Percentiles rank a stretch among this genome's conserved stretches.
phyloP scores from a whole-genome alignment of 1,140 invertebrate species.

The Zelostemma sp. region DNA sequence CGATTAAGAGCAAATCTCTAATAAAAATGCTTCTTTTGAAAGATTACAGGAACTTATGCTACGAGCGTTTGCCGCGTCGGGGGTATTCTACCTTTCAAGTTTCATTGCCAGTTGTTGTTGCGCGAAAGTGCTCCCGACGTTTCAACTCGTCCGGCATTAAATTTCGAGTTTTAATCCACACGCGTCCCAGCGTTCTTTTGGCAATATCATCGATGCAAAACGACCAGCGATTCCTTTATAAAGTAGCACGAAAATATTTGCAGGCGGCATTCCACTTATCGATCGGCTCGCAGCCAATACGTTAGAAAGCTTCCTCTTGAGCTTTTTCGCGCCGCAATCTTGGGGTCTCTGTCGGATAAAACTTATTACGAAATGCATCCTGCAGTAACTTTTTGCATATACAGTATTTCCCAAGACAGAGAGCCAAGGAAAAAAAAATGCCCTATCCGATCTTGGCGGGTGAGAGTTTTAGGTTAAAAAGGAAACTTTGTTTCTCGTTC shows the following conservation, averaged over 20 bases:
- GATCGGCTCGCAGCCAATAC: slow-evolving; percentile 39
- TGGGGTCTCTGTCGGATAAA: slow-evolving; percentile 40
- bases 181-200: not conserved
- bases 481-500: slow-evolving; percentile 38
- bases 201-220: slow-evolving; percentile 18
- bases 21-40: no score
- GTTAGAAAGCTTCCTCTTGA: slow-evolving; percentile 43
- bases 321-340: slow-evolving; percentile 39
- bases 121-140: not conserved
- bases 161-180: slow-evolving; percentile 1
- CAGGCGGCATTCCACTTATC: slow-evolving; percentile 39
- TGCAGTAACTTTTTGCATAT: slow-evolving; percentile 42
- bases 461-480: slow-evolving; percentile 31
- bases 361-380: slow-evolving; percentile 50
- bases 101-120: not conserved
- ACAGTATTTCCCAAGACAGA: slow-evolving; percentile 39
- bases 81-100: not conserved
- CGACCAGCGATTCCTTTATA: slow-evolving; percentile 23
- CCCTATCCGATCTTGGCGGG: slow-evolving; percentile 18
- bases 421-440: slow-evolving; percentile 16
- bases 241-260: slow-evolving; percentile 26
- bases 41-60: no score
- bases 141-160: not conserved
- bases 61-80: no score
- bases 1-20: not conserved